phyloP scores from a whole-genome alignment of 2,113 vertebrate genomes.

The Dipodomys stephensi region DNA sequence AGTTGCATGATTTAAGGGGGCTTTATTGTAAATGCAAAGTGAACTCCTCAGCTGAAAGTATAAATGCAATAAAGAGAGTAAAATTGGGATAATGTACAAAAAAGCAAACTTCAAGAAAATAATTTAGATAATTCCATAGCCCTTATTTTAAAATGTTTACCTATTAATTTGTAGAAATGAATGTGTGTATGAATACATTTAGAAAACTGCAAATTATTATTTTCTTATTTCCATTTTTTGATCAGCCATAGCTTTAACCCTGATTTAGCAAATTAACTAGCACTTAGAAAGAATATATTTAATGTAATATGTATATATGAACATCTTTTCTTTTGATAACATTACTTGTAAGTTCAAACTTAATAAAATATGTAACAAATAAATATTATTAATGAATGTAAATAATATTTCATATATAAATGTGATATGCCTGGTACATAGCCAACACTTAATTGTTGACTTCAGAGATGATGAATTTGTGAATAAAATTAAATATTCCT shows the following conservation, averaged over 20 bases:
- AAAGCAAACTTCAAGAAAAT: neutral
- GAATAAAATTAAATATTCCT: neutral
- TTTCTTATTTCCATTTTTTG: neutral
- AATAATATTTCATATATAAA: neutral
- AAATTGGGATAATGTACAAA: neutral
- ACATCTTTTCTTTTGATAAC: neutral
- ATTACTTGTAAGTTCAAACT: neutral
- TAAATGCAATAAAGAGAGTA: neutral
- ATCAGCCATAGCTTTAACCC: neutral
- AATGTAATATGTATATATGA: neutral
- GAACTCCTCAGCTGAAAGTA: neutral
- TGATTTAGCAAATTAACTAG: neutral
- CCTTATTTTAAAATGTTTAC: neutral
- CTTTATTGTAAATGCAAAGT: slow-evolving; percentile 38
- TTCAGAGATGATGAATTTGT: neutral
- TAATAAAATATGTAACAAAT: neutral
- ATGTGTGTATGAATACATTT: neutral
- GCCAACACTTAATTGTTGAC: neutral
- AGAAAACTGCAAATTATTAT: slow-evolving; percentile 15
- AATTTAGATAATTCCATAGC: neutral
- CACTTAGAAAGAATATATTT: neutral
- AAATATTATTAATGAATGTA: too few relatives aligned
- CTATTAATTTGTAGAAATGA: neutral
- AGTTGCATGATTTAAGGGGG: neutral
- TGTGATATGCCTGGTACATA: neutral